A percentile compares a stretch with the other conserved stretches of the same genome.
Evolutionary conservation across 1,140 invertebrate species (phyloP).

Genomic region (Megathymus violae): DNA sequence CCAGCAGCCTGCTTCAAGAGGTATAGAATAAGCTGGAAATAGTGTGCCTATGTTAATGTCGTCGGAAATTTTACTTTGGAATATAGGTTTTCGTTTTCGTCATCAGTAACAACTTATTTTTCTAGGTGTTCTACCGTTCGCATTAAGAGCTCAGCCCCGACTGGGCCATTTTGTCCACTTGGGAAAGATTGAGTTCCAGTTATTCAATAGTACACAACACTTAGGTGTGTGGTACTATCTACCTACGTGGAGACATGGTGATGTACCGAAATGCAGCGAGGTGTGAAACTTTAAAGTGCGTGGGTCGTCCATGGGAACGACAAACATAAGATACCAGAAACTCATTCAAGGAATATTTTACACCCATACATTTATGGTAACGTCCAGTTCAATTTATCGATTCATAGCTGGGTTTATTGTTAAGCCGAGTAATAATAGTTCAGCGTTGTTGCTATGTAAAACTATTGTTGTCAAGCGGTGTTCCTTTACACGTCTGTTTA

Average conservation of each 20-base stretch:
- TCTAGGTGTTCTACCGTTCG: too few relatives aligned
- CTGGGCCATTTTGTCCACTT: too few relatives aligned
- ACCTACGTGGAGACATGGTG: too few relatives aligned
- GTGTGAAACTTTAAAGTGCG: constrained; percentile 50
- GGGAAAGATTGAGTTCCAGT: background rate
- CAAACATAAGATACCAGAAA: constrained; percentile 50
- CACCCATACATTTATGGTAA: constrained; percentile 10
- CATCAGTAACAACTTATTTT: too few relatives aligned
- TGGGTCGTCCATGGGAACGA: constrained; percentile 61
- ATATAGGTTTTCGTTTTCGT: too few relatives aligned
- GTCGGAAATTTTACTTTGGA: too few relatives aligned
- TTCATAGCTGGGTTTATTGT: constrained; percentile 10
- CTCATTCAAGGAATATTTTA: constrained; percentile 23
- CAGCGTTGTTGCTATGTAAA: constrained; percentile 11
- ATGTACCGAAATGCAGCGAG: constrained; percentile 36
- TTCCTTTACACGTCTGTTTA: constrained; percentile 15
- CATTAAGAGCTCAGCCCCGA: too few relatives aligned
- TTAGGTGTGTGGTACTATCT: background rate
- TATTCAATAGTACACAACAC: background rate
- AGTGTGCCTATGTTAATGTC: too few relatives aligned
- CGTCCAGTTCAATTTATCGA: background rate
- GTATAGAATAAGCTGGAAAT: too few relatives aligned
- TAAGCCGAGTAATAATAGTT: background rate
- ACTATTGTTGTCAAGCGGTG: constrained; percentile 14
- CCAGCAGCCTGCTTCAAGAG: too few relatives aligned